Conservation (phyloP, 35 echinoderm and acorn worm genomes). For the Apostichopus japonicus region DNA sequence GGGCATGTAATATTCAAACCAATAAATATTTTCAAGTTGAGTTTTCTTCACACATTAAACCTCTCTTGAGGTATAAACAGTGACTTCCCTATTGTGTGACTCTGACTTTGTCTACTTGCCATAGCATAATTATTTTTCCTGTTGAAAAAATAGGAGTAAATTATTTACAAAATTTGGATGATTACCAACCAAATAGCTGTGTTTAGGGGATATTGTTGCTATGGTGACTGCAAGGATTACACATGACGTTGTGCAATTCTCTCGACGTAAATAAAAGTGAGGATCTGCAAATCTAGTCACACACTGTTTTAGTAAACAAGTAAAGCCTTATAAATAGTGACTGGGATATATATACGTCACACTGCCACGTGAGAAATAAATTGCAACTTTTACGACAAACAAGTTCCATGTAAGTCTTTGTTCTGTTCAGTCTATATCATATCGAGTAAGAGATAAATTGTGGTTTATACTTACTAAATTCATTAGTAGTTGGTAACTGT, state of each 20-base stretch:
- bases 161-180: conserved; percentile 31
- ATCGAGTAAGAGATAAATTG: too few species aligned
- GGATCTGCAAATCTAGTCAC: background rate
- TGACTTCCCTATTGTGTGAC: too few species aligned
- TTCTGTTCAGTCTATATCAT: too few species aligned
- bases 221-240: conserved; percentile 1
- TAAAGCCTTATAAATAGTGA: conserved; percentile 12
- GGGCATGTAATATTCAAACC: too few species aligned
- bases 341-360: background rate
- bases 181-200: background rate
- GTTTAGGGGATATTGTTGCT: conserved; percentile 21
- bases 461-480: too few species aligned
- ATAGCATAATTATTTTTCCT: too few species aligned
- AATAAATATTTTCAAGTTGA: too few species aligned
- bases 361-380: background rate
- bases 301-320: background rate
- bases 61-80: too few species aligned
- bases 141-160: conserved; percentile 10
- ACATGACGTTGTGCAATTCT: background rate
- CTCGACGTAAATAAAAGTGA: conserved; percentile 1
- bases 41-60: too few species aligned
- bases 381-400: background rate
- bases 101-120: too few species aligned
- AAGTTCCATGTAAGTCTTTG: too few species aligned
- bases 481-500: too few species aligned